Evolutionary conservation across 2,797 vertebrate species (phyloP), one percentile per base, ranked within the genome.

Genomic region (Thunnus albacares): DNA sequence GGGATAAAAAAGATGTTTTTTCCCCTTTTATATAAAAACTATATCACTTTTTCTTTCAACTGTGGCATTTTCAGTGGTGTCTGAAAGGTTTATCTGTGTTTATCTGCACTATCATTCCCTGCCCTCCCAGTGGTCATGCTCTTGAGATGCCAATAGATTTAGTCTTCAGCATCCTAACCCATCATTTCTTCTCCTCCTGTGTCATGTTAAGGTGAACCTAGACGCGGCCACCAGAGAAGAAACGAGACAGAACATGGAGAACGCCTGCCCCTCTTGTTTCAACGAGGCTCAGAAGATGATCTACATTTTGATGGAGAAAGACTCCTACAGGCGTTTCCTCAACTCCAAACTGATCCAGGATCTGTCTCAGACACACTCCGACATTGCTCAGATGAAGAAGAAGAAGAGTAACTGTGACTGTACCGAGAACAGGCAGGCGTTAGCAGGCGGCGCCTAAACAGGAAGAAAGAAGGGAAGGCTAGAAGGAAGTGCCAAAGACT

Each of bases 321-420:
- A 99, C 95, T 98, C 98, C 0, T 98, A 98, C 87, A 95, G 96
- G 67, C 96, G 97, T 18, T 99, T 99, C 86, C 96, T 99, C 69
- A 96, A 95, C 78, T 99, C 97, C 57, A 94, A 90, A 57, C 94
- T 96, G 83, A 95, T 97, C 71, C 94, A 95, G 59, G 95, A 97
- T 75, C 87, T 97, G 90, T 71, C 85, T 60, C 80, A 75, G 56
- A 66, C 52, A 4, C 53, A 79, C 47, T 30, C 1, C 2, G 71
- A 35, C 14, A 79, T 81, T 1, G 65, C 93, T 63, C 92, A 58
- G 76, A 93, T 94, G 82, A 96, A 93, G 75, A 93, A 91, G 65
- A 88, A 75, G 24, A 75, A 86, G 80, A 95, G 2, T 49, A 68
- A 22, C 11, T 76, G 28, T n/a, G 53, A 80, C n/a, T 43, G 65